phyloP scores from a whole-genome alignment of 2,113 vertebrate genomes.

The Helogale parvula region DNA sequence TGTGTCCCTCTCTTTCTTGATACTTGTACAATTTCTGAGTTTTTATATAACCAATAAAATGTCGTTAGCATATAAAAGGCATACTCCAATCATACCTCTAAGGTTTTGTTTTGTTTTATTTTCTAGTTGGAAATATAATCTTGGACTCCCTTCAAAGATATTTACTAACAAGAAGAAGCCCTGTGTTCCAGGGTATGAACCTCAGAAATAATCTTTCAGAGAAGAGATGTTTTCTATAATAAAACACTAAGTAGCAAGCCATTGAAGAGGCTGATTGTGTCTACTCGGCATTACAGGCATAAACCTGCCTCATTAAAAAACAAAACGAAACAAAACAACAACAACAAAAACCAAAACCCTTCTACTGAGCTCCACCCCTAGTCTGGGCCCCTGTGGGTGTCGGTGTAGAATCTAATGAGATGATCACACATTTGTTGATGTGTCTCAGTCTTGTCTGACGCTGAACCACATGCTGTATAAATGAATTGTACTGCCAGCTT shows the following conservation, averaged over 20 bases:
- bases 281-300: background rate
- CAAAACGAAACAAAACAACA: background rate
- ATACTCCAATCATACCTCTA: background rate
- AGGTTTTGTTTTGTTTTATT: background rate
- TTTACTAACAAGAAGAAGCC: background rate
- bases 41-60: slow-evolving; percentile 48
- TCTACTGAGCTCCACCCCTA: background rate
- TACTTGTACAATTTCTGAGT: background rate
- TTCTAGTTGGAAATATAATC: slow-evolving; percentile 3
- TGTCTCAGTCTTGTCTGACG: background rate
- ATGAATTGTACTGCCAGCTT: background rate
- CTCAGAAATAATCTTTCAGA: background rate
- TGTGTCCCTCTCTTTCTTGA: slow-evolving; percentile 14
- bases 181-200: background rate
- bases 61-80: background rate
- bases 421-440: background rate
- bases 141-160: background rate
- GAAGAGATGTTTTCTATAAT: background rate
- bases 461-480: background rate
- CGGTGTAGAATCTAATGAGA: background rate
- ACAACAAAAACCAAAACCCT: background rate
- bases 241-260: background rate
- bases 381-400: background rate
- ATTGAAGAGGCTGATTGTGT: background rate
- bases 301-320: background rate